Evolutionary conservation across 2,797 vertebrate species (phyloP), one percentile per base, ranked within the genome.

Genomic region (Leptodactylus fallax): DNA sequence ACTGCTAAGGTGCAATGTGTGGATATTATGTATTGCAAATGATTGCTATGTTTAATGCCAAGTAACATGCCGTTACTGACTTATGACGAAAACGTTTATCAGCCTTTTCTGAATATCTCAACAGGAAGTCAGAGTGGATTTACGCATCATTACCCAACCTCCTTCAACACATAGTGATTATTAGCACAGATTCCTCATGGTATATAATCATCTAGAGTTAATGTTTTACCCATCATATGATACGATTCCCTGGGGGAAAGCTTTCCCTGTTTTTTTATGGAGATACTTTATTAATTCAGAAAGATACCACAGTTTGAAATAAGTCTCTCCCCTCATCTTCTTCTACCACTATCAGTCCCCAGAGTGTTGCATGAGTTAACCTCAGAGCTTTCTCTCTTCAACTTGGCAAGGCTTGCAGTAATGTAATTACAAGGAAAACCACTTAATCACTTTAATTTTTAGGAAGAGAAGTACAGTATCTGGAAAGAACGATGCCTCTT

Each of bases 341-440:
- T 79, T 47, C 45, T 67, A 58, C 10, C 63, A 21, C 61, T 36
- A 27, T 60, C 76, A 53, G 51, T 87, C 86, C 80, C 86, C 9
- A 53, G 86, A 83, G 86, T 51, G 45, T 27, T 47, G 27, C 36
- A 83, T 36, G 58, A 25, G 79, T 83, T 87, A 83, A 83, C 86
- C 86, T 78, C 56, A 78, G 74, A 60, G 47, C 23, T 65, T 78
- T 45, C 60, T 83, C 58, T 87, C 45, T 65, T 83, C 71, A 45
- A 23, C 86, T 65, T 55, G 80, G 13, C 71, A 78, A 56, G 53
- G 27, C 71, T 83, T 21, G 55, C 71, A 12, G 60, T 56, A 83
- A 83, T 67, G 47, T 87, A 87, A 87, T 87, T 87, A 87, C 85
- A 83, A 83, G 60, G 58, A 65, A 87, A 83, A 83, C 16, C 69